Percentiles rank a stretch among this genome's conserved stretches.
Evolutionary conservation across 2,888 invertebrate species (phyloP).

Genomic region (Machimus atricapillus): DNA sequence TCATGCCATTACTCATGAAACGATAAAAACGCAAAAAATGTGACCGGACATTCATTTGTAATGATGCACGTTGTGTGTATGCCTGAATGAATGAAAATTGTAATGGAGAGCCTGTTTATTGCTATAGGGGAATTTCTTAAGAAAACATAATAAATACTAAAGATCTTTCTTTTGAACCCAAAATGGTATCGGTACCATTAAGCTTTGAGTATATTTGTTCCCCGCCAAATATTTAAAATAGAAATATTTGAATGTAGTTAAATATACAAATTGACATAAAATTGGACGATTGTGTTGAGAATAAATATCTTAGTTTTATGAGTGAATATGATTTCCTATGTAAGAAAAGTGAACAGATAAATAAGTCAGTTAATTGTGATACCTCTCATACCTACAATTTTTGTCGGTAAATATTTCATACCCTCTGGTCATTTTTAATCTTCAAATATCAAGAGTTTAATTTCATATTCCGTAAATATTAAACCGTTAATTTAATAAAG

Average conservation of each 20-base stretch:
- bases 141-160: not conserved
- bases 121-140: not conserved
- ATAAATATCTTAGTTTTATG: not conserved
- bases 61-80: not conserved
- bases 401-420: too few relatives aligned
- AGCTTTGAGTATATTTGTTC: not conserved
- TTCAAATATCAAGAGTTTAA: not conserved
- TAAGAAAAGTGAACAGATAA: too few relatives aligned
- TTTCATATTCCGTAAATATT: not conserved
- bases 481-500: not conserved
- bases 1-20: not conserved
- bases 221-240: not conserved
- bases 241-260: not conserved
- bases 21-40: not conserved
- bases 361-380: too few relatives aligned
- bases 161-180: not conserved
- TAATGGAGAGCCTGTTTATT: not conserved
- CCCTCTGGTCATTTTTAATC: too few relatives aligned
- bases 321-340: not conserved
- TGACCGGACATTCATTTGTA: conserved; percentile 19
- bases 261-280: too few relatives aligned
- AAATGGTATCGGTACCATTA: not conserved
- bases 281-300: not conserved
- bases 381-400: too few relatives aligned
- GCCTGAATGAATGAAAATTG: not conserved